Evolutionary conservation across 2,888 invertebrate genomes (phyloP).

Genomic region (Timandra comae): DNA sequence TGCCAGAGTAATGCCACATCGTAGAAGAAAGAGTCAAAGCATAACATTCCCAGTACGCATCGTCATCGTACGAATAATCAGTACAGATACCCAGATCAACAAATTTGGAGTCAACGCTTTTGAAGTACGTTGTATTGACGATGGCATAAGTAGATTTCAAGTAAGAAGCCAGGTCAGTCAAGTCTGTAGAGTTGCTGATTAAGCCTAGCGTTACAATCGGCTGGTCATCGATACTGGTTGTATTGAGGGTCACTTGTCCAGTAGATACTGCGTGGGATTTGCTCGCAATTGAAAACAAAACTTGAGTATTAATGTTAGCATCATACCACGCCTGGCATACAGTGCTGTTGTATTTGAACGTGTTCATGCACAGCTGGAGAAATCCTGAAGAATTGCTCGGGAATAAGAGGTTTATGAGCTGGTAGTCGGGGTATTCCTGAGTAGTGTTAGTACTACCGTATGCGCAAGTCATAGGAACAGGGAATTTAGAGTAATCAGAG

Average conservation of each 20-base stretch:
- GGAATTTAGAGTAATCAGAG: slow-evolving; percentile 11
- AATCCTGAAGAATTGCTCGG: slow-evolving; percentile 18
- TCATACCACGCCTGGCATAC: slow-evolving; percentile 27
- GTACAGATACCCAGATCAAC: slow-evolving; percentile 8
- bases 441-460: slow-evolving; percentile 20
- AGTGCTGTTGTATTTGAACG: slow-evolving; percentile 23
- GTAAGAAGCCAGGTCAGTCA: slow-evolving; percentile 7
- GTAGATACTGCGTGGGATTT: slow-evolving; percentile 22
- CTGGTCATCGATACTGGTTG: slow-evolving; percentile 9
- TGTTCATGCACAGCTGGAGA: slow-evolving; percentile 25
- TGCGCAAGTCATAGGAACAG: slow-evolving; percentile 20
- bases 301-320: slow-evolving; percentile 8
- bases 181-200: slow-evolving; percentile 7
- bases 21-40: slow-evolving; percentile 17
- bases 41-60: slow-evolving; percentile 24
- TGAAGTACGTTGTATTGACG: slow-evolving; percentile 12
- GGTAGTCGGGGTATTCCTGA: slow-evolving; percentile 27
- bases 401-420: slow-evolving; percentile 22
- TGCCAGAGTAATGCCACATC: slow-evolving; percentile 27
- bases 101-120: slow-evolving; percentile 10
- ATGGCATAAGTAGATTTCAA: slow-evolving; percentile 3
- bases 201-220: slow-evolving; percentile 12
- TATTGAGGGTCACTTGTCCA: slow-evolving; percentile 18
- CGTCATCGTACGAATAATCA: slow-evolving; percentile 1
- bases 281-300: slow-evolving; percentile 12